Conservation (phyloP, 2,888 invertebrate genomes). For the Gibbula magus region DNA sequence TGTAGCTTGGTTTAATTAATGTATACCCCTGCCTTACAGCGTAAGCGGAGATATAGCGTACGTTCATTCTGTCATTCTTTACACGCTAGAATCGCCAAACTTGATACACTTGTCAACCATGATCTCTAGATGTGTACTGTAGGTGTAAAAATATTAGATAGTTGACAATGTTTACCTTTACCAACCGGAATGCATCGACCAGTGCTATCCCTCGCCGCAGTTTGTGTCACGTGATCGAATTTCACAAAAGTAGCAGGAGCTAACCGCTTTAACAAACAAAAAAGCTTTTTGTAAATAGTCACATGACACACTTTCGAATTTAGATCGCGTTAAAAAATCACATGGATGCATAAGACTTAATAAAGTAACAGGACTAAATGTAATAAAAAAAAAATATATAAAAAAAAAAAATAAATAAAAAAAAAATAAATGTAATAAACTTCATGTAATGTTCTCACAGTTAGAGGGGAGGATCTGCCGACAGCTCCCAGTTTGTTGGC, state of each 20-base stretch:
- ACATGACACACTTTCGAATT: too few relatives aligned
- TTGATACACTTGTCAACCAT: too few relatives aligned
- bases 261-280: neutral
- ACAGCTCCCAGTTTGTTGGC: constrained; percentile 81
- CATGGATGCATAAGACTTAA: neutral
- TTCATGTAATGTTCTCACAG: constrained; percentile 46
- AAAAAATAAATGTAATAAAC: neutral
- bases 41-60: too few relatives aligned
- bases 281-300: too few relatives aligned
- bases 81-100: too few relatives aligned
- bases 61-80: too few relatives aligned
- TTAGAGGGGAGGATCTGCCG: constrained; percentile 63
- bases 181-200: constrained; percentile 54
- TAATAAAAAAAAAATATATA: neutral
- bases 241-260: constrained; percentile 79
- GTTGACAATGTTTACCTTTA: too few relatives aligned
- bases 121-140: too few relatives aligned
- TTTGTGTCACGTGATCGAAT: constrained; percentile 97
- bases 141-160: too few relatives aligned
- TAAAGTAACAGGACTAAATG: neutral
- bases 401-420: neutral
- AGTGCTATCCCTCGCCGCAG: constrained; percentile 88
- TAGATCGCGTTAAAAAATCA: neutral
- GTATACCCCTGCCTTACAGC: too few relatives aligned
- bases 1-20: too few relatives aligned